Evolutionary conservation across 2,888 invertebrate species (phyloP).

Genomic region (Frankliniella fusca): DNA sequence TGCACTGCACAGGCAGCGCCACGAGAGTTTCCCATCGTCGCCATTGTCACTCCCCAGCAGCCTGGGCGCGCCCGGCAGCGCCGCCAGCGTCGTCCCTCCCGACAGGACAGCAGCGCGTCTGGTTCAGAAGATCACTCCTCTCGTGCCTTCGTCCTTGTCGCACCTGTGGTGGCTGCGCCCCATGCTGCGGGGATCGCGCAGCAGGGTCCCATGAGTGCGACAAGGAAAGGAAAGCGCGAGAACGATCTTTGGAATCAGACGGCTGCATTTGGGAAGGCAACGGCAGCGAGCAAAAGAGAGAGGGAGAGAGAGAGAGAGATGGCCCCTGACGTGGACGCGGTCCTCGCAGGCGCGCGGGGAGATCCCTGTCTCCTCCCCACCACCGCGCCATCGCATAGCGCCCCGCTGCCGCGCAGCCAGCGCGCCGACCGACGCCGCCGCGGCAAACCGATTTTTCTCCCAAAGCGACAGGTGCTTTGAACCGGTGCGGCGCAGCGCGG

Average conservation of each 20-base stretch:
- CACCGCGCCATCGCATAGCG: not conserved
- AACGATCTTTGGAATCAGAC: too few species aligned
- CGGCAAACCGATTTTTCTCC: slow-evolving; percentile 22
- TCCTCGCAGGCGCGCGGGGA: not conserved
- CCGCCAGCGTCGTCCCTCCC: too few species aligned
- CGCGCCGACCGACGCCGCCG: not conserved
- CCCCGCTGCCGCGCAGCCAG: not conserved
- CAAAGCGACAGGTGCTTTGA: slow-evolving; percentile 22
- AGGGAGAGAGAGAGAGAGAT: too few species aligned
- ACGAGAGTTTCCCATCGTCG: slow-evolving; percentile 13
- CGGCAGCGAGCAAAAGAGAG: too few species aligned
- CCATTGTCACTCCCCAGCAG: slow-evolving; percentile 12
- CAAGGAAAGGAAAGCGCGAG: too few species aligned
- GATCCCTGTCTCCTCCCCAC: not conserved
- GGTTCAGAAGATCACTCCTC: too few species aligned
- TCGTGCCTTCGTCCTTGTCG: too few species aligned
- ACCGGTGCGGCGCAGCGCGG: not conserved
- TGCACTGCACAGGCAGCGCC: not conserved
- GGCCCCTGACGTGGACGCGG: not conserved
- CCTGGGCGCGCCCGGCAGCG: not conserved
- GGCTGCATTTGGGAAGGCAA: too few species aligned
- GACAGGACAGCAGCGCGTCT: not conserved
- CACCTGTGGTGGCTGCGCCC: too few species aligned
- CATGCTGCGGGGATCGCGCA: too few species aligned
- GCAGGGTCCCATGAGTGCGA: too few species aligned